A percentile compares a stretch with the other conserved stretches of the same genome.
Evolutionary conservation across 1,140 invertebrate species (phyloP).

Genomic region (Bombus affinis): DNA sequence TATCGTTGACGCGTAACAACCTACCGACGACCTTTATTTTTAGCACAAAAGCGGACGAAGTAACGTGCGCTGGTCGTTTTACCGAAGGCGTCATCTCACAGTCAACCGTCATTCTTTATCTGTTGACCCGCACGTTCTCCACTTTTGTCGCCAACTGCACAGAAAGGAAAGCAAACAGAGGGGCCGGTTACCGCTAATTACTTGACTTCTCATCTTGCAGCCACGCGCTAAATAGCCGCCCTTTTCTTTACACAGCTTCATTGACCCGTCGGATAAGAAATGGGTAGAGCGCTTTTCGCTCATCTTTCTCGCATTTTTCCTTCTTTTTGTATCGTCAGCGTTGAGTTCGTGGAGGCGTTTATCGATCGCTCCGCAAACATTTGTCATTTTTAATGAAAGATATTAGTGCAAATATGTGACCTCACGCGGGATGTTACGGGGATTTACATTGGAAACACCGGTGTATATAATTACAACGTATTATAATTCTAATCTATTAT

Average conservation of each 20-base stretch:
- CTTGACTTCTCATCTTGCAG: slow-evolving; percentile 28
- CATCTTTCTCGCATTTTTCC: background rate
- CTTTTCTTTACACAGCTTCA: slow-evolving; percentile 27
- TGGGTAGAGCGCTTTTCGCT: background rate
- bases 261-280: slow-evolving; percentile 18
- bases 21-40: slow-evolving; percentile 31
- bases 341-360: background rate
- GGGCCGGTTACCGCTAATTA: slow-evolving; percentile 40
- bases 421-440: background rate
- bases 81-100: slow-evolving; percentile 19
- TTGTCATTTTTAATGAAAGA: background rate
- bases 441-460: no score
- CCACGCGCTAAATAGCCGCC: background rate
- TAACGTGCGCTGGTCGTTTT: background rate
- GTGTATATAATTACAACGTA: no score
- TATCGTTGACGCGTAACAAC: background rate
- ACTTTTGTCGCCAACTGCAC: slow-evolving; percentile 24
- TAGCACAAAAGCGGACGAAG: background rate
- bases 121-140: background rate
- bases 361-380: background rate
- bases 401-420: background rate
- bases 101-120: slow-evolving; percentile 38
- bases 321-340: background rate
- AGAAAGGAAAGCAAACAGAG: slow-evolving; percentile 15
- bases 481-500: background rate